Evolutionary conservation across 2,113 vertebrate species (phyloP).

Genomic region (Bagarius yarrelli): DNA sequence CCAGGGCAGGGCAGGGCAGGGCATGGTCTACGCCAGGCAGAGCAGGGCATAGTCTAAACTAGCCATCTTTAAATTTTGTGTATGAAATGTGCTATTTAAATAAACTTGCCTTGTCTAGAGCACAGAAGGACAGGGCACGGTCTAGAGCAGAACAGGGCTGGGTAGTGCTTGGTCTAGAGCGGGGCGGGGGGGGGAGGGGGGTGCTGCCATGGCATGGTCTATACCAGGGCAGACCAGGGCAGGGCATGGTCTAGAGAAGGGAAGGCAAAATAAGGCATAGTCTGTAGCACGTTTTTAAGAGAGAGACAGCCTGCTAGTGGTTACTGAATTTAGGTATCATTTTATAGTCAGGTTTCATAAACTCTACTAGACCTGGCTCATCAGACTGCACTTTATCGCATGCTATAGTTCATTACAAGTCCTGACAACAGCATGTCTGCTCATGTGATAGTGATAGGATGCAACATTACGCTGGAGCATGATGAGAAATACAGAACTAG

Average conservation of each 20-base stretch:
- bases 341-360: conserved; percentile 62
- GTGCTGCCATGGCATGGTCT: neutral
- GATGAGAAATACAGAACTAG: neutral
- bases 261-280: neutral
- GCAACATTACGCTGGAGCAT: neutral
- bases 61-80: too few relatives aligned
- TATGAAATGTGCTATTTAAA: too few relatives aligned
- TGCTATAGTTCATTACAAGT: conserved; percentile 24
- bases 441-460: neutral
- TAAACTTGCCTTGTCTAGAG: neutral
- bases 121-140: neutral
- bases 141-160: neutral
- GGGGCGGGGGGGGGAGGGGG: neutral
- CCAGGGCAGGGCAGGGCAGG: too few relatives aligned
- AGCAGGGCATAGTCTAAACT: neutral
- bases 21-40: neutral
- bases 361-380: neutral
- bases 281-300: neutral
- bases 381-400: neutral
- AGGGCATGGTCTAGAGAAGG: neutral
- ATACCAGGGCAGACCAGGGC: neutral
- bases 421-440: neutral
- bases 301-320: conserved; percentile 12
- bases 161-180: neutral
- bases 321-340: conserved; percentile 51